Evolutionary conservation across 2,113 vertebrate genomes (phyloP), one percentile per base, ranked within the genome.

Genomic region (Psittacula cyanocephala): DNA sequence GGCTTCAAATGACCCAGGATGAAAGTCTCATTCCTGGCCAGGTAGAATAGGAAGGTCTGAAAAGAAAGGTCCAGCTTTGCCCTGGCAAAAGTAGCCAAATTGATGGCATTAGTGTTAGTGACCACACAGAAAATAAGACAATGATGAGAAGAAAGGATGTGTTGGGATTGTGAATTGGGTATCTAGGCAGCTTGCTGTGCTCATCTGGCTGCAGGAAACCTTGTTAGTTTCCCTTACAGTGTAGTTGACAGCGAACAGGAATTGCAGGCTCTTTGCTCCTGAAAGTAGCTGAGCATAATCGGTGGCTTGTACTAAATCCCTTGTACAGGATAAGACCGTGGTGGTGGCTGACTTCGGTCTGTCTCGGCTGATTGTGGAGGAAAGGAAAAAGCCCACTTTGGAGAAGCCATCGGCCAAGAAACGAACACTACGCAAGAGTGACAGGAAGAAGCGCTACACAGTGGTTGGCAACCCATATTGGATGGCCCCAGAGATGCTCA

Each of bases 401-500:
- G 99, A 99, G 86, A 99, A 99, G 75, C 97, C 98, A 0, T 94
- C 98, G 18, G 98, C 96, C 81, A 99, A 99, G 98, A 99, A 99
- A 86, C 98, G 99, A 16, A 97, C 98, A 27, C 98, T 99, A 49
- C 98, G 98, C 81, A 99, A 99, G 67, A 98, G 97, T 4, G 99
- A 99, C 97, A 98, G 99, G 65, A 99, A 99, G 76, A 99, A 99
- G 94, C 98, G 99, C 88, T 99, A 99, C 96, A 99, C 99, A 0
- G 99, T 99, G 43, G 99, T 99, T 37, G 99, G 99, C 88, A 99
- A 99, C 97, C 99, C 99, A 0, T 99, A 99, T 96, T 99, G 99
- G 99, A 99, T 99, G 99, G 99, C 99, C 39, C 99, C 99, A 2
- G 99, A 99, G 97, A 99, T 99, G 99, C 98, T 99, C 4, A 99